Base-by-base conservation (phyloP, 2,888 invertebrate genomes). In the Lamproptera curius region DNA sequence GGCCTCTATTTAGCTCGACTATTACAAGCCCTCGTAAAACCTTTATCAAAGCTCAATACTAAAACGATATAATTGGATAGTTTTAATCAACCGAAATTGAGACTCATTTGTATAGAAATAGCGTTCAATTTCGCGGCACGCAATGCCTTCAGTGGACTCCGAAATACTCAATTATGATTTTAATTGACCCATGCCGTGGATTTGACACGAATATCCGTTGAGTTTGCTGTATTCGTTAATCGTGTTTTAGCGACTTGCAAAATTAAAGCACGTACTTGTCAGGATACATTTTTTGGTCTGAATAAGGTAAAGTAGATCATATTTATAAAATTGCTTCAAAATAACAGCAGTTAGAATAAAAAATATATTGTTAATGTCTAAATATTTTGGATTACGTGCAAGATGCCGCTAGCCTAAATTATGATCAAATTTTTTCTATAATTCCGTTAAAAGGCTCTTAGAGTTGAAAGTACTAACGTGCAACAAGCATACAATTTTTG, bases 81-180 rank as follows among this genome's bases (percentile, higher is more conserved):
- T 55, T 55, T 55, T 57, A 55, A 56, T 55, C 53, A 53, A 48
- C 33, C 50, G 50, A 54, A 53, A 57, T 50, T 51, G 56, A 57
- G 48, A 57, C 55, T 53, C 56, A 58, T 55, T 60, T 52, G 14
- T 20, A 51, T 55, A 54, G 52, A 48, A 52, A 56, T 51, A 57
- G 51, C 47, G 57, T 57, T 47, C 56, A 53, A 54, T 53, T 55
- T 54, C 54, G 42, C 52, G 47, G 51, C 40, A 52, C 39, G 31
- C 45, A 56, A 20, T 15, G 34, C 47, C 54, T 41, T 41, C 40
- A 26, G 33, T 36, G 42, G 50, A 52, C 59, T 55, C 56, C 70
- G 62, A 71, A 76, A 74, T 68, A 73, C 71, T 73, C 77, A 75
- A 82, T 82, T 82, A 78, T 73, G 69, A 76, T 80, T 80, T 80